Evolutionary conservation across 2,113 vertebrate species (phyloP), one percentile per base, ranked within the genome.

Genomic region (Peucedramus taeniatus): DNA sequence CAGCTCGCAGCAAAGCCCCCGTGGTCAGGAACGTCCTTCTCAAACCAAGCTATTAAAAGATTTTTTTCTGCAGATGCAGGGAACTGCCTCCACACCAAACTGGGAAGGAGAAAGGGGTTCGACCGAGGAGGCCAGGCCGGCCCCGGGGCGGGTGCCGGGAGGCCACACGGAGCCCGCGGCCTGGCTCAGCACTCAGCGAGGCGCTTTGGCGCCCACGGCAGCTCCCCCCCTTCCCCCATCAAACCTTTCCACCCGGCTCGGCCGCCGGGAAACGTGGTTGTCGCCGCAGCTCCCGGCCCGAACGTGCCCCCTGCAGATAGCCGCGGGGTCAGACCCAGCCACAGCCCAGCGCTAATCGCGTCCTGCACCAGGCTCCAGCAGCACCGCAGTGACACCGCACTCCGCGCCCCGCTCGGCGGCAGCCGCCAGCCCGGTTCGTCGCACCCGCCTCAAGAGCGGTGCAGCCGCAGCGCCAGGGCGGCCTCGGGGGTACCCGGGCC

Each of bases 341-440:
- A 11, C 0, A 51, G 56, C 72, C 42, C 65, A 13, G 3, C 45
- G 7, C 47, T 21, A 2, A 39, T 15, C 70, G 3, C 65, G 28
- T 15, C 6, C 11, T 26, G 42, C 28, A 0, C 10, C 61, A 4
- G 40, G 27, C 4, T 3, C 8, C 11, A 14, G 28, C 4, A 17
- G 4, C 54, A 4, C 16, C 26, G 18, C 6, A 15, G 54, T 1
- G 45, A 35, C 53, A 15, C 13, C 71, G 8, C 51, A 0, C 27
- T 13, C 39, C 3, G 28, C 68, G 4, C 59, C 45, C 1, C 0
- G 13, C 63, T 7, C n/a, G 1, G 27, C 33, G 19, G 35, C 9
- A 8, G 6, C 10, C 15, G 16, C 35, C 6, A 2, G 35, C 44
- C 53, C 49, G 6, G 3, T 35, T 5, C 53, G 1, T 0, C 22